A percentile compares a stretch with the other conserved stretches of the same genome.
Conservation (phyloP, 2,113 vertebrate genomes). For the Phasianus colchicus region DNA sequence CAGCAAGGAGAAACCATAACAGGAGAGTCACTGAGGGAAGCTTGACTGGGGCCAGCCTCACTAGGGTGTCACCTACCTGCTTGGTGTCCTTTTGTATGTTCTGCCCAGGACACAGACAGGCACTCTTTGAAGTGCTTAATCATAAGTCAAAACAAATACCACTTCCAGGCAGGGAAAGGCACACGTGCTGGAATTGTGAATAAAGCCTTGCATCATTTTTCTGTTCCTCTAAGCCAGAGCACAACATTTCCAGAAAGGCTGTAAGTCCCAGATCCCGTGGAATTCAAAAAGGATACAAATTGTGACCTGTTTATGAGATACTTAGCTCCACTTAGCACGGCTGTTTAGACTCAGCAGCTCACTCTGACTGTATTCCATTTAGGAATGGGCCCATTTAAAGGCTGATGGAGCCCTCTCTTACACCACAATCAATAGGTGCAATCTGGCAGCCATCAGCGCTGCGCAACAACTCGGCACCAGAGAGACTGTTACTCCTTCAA, state of each 20-base stretch:
- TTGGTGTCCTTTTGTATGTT: not conserved
- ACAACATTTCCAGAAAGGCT: not conserved
- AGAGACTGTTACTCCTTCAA: not conserved
- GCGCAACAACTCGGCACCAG: not conserved
- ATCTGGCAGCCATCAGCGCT: conserved; percentile 28
- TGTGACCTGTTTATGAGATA: conserved; percentile 25
- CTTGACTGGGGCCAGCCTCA: not conserved
- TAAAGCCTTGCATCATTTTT: not conserved
- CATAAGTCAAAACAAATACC: not conserved
- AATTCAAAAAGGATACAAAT: conserved; percentile 12
- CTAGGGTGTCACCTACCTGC: not conserved
- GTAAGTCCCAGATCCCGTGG: not conserved
- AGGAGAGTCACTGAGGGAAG: not conserved
- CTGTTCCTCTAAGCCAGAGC: not conserved
- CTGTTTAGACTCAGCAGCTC: conserved; percentile 43
- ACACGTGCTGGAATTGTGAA: accelerated
- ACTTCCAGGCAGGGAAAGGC: not conserved
- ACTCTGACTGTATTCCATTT: conserved; percentile 47
- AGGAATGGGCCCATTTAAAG: conserved; percentile 60
- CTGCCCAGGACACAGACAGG: not conserved
- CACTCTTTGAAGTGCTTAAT: not conserved
- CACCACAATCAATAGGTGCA: conserved; percentile 38
- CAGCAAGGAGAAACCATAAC: not conserved
- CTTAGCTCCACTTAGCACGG: not conserved
- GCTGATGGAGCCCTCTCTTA: conserved; percentile 59